Evolutionary conservation across 2,797 vertebrate genomes (phyloP).

Genomic region (Euthynnus affinis): DNA sequence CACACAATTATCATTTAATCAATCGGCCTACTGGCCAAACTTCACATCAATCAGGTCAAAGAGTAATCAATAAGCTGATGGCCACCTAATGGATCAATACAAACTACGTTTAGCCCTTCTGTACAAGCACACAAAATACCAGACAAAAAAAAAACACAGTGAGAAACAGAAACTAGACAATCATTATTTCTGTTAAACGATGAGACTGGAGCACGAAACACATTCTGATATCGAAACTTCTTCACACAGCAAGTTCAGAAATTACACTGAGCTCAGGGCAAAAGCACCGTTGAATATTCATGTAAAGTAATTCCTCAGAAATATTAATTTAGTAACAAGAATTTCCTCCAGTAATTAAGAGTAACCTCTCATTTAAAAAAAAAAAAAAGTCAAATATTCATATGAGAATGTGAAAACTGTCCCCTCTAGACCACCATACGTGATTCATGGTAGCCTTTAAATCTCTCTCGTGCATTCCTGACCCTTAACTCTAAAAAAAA

Average conservation of each 20-base stretch:
- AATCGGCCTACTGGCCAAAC: conserved; percentile 63
- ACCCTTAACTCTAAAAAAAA: neutral
- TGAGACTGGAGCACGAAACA: neutral
- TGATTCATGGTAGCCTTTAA: no score
- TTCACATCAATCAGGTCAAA: conserved; percentile 74
- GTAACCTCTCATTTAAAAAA: conserved; percentile 3
- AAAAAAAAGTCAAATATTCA: neutral
- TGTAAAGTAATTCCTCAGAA: conserved; percentile 3
- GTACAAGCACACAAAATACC: conserved; percentile 15
- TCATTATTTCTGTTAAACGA: neutral
- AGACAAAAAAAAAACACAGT: neutral
- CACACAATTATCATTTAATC: conserved; percentile 76
- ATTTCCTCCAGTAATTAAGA: neutral
- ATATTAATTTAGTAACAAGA: neutral
- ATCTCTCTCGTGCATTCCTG: neutral
- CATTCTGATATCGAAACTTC: no score
- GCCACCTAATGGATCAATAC: conserved; percentile 61
- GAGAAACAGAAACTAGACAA: neutral
- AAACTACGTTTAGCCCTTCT: conserved; percentile 17
- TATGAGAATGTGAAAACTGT: neutral
- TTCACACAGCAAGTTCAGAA: neutral
- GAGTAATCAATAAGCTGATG: conserved; percentile 71
- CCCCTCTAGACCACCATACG: neutral
- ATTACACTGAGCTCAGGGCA: conserved; percentile 2
- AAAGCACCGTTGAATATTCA: neutral